These are phyloP conservation scores for Torymus texanus DNA, from an alignment of 2,888 invertebrate species.

Conservation along the genomic window DNA sequence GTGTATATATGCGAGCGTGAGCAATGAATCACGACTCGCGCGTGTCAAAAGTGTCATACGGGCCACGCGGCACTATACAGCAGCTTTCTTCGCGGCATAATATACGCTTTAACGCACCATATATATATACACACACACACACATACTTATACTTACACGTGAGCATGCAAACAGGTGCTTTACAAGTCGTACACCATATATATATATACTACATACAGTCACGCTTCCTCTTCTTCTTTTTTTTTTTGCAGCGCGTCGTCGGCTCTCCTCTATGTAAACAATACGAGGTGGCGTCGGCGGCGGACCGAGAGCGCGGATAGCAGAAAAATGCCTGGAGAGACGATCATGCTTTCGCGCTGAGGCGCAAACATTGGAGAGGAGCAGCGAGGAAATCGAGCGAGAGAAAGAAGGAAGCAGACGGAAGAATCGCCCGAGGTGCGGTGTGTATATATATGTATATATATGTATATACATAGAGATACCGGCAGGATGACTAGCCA, in stretches of 20 bases:
- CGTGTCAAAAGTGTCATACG: slow-evolving; percentile 26
- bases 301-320: not conserved
- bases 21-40: slow-evolving; percentile 9
- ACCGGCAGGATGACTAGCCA: slow-evolving; percentile 5
- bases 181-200: not conserved
- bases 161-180: not conserved
- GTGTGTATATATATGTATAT: no score
- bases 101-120: not conserved
- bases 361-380: not conserved
- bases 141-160: no score
- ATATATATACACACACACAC: no score
- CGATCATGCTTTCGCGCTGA: slow-evolving; percentile 10
- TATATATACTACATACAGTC: no score
- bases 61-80: no score
- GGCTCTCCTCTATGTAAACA: slow-evolving; percentile 38
- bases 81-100: slow-evolving; percentile 13
- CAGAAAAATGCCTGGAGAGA: slow-evolving; percentile 10
- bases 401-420: not conserved
- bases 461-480: no score
- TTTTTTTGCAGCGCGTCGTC: not conserved
- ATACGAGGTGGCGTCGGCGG: not conserved
- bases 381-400: slow-evolving; percentile 7
- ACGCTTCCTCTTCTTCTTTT: not conserved
- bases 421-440: not conserved
- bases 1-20: not conserved